phyloP scores from a whole-genome alignment of 1,140 invertebrate genomes.

The Rhyacophila brunnea region DNA sequence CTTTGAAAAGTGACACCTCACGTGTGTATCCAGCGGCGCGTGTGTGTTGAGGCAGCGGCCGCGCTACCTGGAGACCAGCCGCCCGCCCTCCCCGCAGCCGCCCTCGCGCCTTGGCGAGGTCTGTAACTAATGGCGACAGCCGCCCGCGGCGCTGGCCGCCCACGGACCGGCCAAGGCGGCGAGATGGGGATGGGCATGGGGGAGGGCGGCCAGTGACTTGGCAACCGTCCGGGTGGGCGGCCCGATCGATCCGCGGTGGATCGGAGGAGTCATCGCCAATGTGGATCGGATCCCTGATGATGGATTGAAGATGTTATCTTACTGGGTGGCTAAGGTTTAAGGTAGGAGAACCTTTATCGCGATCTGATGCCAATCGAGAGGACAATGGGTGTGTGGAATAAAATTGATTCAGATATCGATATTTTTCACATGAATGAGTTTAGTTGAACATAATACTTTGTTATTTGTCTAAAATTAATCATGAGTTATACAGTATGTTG shows the following conservation, averaged over 20 bases:
- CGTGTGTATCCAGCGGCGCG: background rate
- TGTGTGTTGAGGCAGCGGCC: constrained; percentile 7
- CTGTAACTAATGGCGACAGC: constrained; percentile 49
- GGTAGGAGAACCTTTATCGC: no score
- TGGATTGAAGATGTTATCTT: no score
- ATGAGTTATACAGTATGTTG: no score
- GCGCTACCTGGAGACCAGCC: constrained; percentile 36
- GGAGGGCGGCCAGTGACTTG: constrained; percentile 6
- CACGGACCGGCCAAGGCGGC: constrained; percentile 11
- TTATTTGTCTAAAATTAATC: no score
- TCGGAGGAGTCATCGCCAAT: constrained; percentile 1
- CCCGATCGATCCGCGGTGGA: background rate
- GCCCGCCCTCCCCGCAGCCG: constrained; percentile 34
- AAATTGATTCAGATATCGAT: no score
- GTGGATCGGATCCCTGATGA: no score
- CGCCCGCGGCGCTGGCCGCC: constrained; percentile 19
- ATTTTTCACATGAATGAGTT: no score
- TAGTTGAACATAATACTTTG: no score
- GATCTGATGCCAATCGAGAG: no score
- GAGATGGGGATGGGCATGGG: constrained; percentile 29
- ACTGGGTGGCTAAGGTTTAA: no score
- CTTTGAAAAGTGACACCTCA: background rate
- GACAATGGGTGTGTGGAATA: no score
- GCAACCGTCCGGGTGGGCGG: constrained; percentile 15
- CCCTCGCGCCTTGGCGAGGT: constrained; percentile 42